Base-by-base conservation (phyloP, 2,113 vertebrate species). In the Thryonomys swinderianus region DNA sequence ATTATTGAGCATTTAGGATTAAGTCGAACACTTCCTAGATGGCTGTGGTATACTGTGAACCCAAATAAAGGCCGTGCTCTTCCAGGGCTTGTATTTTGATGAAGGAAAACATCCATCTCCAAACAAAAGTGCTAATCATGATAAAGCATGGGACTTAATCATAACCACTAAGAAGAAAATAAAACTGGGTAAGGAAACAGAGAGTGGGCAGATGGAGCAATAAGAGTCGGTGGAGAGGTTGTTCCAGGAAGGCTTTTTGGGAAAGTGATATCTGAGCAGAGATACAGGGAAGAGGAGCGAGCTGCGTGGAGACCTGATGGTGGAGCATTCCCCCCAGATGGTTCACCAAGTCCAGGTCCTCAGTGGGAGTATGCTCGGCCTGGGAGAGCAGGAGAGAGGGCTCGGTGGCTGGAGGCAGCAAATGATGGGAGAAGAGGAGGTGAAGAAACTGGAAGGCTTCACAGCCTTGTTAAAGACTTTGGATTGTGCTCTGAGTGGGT, bases 401-500 rank as follows among this genome's bases (percentile, higher is more conserved):
- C 45, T 5, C n/a, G 83, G 55, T 96, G 59, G 32, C 45, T 73
- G 32, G 5, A 37, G 40, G 25, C 20, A 80, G 34, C 10, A 2
- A 66, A 57, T 51, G 61, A 14, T 40, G n/a, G 30, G 21, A 76
- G 34, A 40, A 69, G 27, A 40, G 20, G 34, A 34, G 20, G 30
- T 30, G 62, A 20, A 95, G 25, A 34, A 34, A 59, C 71, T 37
- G 27, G 9, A 48, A 34, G 42, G 32, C 9, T 57, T 87, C 69
- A 51, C 5, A 48, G n/a, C 67, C 66, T 0, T 67, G 23, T 78
- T n/a, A 32, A 86, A 59, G 76, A 83, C 48, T 79, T 89, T 66
- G 51, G 85, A 67, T 90, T 90, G 78, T 59, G 55, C 73, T 96
- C 69, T 85, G 40, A 42, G 42, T 93, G 40, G 66, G 30, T 59